Conservation (phyloP, 2,797 vertebrate genomes). For the Bradypodion ventrale region DNA sequence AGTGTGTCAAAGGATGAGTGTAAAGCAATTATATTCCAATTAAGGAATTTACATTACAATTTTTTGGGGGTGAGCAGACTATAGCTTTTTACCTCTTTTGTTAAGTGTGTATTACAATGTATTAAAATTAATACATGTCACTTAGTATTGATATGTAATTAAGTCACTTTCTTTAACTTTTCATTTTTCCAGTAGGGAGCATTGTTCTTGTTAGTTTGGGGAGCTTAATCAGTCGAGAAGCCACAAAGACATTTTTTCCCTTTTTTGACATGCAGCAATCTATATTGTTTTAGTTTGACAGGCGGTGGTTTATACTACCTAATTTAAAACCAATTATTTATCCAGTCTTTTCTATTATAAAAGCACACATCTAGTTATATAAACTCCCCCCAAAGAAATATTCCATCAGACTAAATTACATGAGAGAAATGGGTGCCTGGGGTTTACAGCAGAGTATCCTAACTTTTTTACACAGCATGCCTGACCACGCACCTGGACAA, state of each 20-base stretch:
- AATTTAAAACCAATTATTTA: conserved; percentile 55
- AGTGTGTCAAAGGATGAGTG: conserved; percentile 14
- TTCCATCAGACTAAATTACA: conserved; percentile 51
- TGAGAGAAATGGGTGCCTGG: conserved; percentile 33
- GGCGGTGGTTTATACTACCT: conserved; percentile 42
- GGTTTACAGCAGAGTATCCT: too few relatives aligned
- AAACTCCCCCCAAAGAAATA: conserved; percentile 39
- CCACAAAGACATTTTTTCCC: conserved; percentile 46
- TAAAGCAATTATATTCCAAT: conserved; percentile 58
- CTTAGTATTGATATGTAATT: conserved; percentile 56
- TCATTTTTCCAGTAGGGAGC: conserved; percentile 47
- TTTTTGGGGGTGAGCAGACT: conserved; percentile 47
- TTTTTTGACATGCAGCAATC: conserved; percentile 57
- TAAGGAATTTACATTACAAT: conserved; percentile 51
- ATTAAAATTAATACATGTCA: conserved; percentile 60
- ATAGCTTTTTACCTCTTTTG: conserved; percentile 45
- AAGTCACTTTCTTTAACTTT: conserved; percentile 56
- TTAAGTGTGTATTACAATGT: conserved; percentile 47
- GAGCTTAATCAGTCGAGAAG: conserved; percentile 47
- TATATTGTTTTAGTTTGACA: conserved; percentile 57
- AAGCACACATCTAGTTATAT: conserved; percentile 45
- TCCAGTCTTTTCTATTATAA: conserved; percentile 50
- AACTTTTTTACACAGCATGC: too few relatives aligned
- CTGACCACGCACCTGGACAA: too few relatives aligned
- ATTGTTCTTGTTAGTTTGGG: conserved; percentile 42